Evolutionary conservation across 2,797 vertebrate species (phyloP), one percentile per base, ranked within the genome.

Genomic region (Siniperca obscura): DNA sequence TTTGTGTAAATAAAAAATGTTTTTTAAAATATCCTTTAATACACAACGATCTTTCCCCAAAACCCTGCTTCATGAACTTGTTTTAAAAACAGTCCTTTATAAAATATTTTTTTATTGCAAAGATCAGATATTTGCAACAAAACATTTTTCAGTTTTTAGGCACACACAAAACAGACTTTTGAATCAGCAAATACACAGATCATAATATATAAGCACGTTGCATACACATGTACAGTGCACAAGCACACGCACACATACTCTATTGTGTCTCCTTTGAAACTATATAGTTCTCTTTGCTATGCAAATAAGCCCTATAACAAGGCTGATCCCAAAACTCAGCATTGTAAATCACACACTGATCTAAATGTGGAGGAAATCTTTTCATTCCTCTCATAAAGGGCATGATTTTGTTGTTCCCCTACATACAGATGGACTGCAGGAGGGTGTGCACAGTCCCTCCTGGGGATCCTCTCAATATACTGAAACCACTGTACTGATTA

Each of bases 401-500:
- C 27, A 27, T 27, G 3, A 25, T 68, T 59, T 68, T 76, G 61
- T 48, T 62, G 34, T 60, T 71, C 14, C 5, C 7, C 2, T 55
- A 5, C 4, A 22, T 62, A 53, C 40, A 80, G 30, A n/a, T 53
- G 46, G 30, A 27, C 13, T 68, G 14, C 17, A 38, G 46, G 8
- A n/a, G 10, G 0, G 50, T 19, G 27, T 50, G 36, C 7, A 9
- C 1, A 10, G 36, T 62, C 34, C 34, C 42, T 50, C 73, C 34
- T 27, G 50, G 48, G 60, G 56, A 48, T 56, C 36, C 30, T 76
- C 70, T 66, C 38, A 38, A 46, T 38, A 38, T 17, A 59, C 38
- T 21, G 52, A 76, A 73, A 38, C 46, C 67, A 53, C 66, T 70
- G 27, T n/a, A 36, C 44, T 56, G 77, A 74, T 68, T 50, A 62